Percentiles rank a stretch among this genome's conserved stretches.
phyloP scores from a whole-genome alignment of 2,888 invertebrate species.

The Tanypteryx hageni region DNA sequence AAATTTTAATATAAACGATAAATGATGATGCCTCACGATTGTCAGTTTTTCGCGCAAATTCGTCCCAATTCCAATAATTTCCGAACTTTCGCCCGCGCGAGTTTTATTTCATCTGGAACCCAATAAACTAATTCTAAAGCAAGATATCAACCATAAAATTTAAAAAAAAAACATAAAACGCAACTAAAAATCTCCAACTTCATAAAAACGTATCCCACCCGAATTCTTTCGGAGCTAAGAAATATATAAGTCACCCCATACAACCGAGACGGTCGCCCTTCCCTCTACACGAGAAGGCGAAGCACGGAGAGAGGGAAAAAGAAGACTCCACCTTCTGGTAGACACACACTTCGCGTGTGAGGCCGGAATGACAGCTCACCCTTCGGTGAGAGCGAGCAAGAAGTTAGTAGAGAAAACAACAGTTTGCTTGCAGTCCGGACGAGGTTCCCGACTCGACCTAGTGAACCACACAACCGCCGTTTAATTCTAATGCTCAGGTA shows the following conservation, averaged over 20 bases:
- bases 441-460: background rate
- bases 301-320: background rate
- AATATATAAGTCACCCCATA: background rate
- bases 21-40: too few relatives aligned
- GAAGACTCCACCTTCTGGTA: background rate
- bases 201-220: background rate
- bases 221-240: background rate
- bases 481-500: background rate
- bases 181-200: too few relatives aligned
- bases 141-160: too few relatives aligned
- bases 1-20: too few relatives aligned
- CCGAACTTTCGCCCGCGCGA: too few relatives aligned
- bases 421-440: background rate
- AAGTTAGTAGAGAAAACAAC: slow-evolving; percentile 14
- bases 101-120: too few relatives aligned
- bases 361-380: slow-evolving; percentile 15
- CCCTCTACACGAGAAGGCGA: background rate
- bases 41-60: too few relatives aligned
- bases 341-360: background rate
- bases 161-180: too few relatives aligned
- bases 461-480: slow-evolving; percentile 5
- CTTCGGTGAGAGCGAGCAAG: slow-evolving; percentile 18
- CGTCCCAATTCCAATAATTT: too few relatives aligned
- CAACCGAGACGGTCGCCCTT: background rate
- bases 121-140: too few relatives aligned